Conservation (phyloP, 2,888 invertebrate genomes). For the Orchesella flavescens region DNA sequence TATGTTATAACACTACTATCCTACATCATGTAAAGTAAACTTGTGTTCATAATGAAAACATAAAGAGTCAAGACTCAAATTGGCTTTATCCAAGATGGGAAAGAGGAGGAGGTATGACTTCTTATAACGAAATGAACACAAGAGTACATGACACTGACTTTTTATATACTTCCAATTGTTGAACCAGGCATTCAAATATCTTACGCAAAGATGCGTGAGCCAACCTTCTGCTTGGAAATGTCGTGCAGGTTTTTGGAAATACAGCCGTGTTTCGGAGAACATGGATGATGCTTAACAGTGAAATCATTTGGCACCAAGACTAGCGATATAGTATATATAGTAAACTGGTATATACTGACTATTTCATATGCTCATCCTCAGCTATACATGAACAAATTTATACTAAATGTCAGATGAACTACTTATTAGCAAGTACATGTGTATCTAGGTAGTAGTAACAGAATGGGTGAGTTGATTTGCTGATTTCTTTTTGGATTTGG, state of each 20-base stretch:
- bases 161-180: neutral
- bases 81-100: conserved; percentile 43
- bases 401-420: conserved; percentile 26
- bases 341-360: no score
- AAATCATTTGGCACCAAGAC: neutral
- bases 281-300: neutral
- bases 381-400: conserved; percentile 8
- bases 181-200: conserved; percentile 20
- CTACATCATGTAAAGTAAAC: neutral
- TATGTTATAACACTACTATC: no score
- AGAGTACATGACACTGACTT: neutral
- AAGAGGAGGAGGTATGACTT: neutral
- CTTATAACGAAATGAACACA: neutral
- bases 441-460: neutral
- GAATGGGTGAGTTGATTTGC: conserved; percentile 29
- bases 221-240: conserved; percentile 19
- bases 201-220: conserved; percentile 46
- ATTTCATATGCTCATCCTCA: no score
- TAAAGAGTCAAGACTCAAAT: conserved; percentile 33
- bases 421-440: neutral
- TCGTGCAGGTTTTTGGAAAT: conserved; percentile 7
- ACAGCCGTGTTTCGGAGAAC: neutral
- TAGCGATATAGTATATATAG: no score
- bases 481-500: conserved; percentile 24
- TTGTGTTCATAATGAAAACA: neutral